Evolutionary conservation across 2,797 vertebrate species (phyloP).

Genomic region (Xyrichtys novacula): DNA sequence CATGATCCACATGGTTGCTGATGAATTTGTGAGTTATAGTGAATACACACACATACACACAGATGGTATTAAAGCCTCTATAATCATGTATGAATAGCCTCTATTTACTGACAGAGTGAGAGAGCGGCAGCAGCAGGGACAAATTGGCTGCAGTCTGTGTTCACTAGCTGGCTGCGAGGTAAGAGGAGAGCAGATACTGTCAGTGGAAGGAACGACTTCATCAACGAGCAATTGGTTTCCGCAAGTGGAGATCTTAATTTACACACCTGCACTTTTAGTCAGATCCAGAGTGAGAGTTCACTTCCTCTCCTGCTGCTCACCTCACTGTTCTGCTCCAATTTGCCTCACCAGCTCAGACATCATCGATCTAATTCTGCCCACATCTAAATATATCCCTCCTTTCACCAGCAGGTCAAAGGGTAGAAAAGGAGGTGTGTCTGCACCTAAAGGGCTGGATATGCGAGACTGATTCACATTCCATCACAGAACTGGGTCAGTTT

Average conservation of each 20-base stretch:
- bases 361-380: slow-evolving; percentile 54
- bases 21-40: neutral
- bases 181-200: slow-evolving; percentile 34
- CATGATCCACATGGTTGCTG: neutral
- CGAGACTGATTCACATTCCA: slow-evolving; percentile 23
- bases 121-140: neutral
- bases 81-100: slow-evolving; percentile 13
- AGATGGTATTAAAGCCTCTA: neutral
- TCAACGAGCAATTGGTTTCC: slow-evolving; percentile 50
- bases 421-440: neutral
- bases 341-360: slow-evolving; percentile 9
- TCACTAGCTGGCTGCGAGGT: neutral
- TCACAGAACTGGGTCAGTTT: slow-evolving; percentile 61
- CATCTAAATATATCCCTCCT: slow-evolving; percentile 18
- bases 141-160: slow-evolving; percentile 1
- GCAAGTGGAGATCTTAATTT: slow-evolving; percentile 51
- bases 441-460: slow-evolving; percentile 21
- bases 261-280: slow-evolving; percentile 53
- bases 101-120: slow-evolving; percentile 16
- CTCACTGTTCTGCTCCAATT: slow-evolving; percentile 29
- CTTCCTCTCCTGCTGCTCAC: slow-evolving; percentile 10
- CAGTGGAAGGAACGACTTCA: slow-evolving; percentile 18
- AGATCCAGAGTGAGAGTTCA: neutral
- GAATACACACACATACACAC: neutral
- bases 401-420: slow-evolving; percentile 30